Base-by-base conservation (phyloP, 2,113 vertebrate species). In the Menidia beryllina region DNA sequence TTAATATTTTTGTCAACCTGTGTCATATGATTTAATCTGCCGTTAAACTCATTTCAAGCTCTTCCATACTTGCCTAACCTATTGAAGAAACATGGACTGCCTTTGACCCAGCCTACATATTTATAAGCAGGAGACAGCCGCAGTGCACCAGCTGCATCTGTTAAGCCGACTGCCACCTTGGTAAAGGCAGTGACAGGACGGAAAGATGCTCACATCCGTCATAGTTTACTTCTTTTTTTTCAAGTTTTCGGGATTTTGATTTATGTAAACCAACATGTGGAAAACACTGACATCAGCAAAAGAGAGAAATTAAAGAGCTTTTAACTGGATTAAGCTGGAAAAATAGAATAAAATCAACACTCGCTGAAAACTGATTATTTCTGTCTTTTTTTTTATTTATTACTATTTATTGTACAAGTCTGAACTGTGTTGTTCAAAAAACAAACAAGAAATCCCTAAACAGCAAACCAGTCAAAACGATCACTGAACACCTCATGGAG, bases 401-500 rank as follows among this genome's bases (percentile, higher is more conserved):
- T 49, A 81, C 88, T 87, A 88, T 91, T 91, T 88, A 76, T 85
- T 90, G 82, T 90, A 91, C 89, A 92, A 84, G 87, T 75, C 84
- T 85, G 79, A 83, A 88, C 69, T 86, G 70, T 81, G 83, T 81
- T 76, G 26, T 64, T 90, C 86, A 90, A 86, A 91, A 91, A 87
- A 91, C 86, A 92, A 85, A 92, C 86, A 85, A 78, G 79, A 88
- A 88, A 76, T 77, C 89, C 81, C 81, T 81, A 72, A 89, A 91
- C 89, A 92, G 85, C 84, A 91, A 86, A 90, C 80, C 81, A 86
- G 81, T 85, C 85, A 70, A 87, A 92, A 92, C 20, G 76, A 91
- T 82, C 83, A 92, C 88, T 62, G 80, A 88, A 86, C 91, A 93
- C 81, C 85, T 86, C 72, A 76, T 77, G 83, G 69, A 85, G 78